Evolutionary conservation across 2,113 vertebrate genomes (phyloP).

Genomic region (Mus musculus): GRCm39 chr1:190311501-190312000

Average conservation of each 20-base stretch:
- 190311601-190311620: neutral
- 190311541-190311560: neutral
- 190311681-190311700: neutral
- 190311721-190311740: neutral
- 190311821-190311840: slow-evolving; percentile 11
- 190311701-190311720: neutral
- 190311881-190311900: neutral
- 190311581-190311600: neutral
- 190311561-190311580: neutral
- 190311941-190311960: neutral
- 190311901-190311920: neutral
- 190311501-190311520: neutral
- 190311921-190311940: slow-evolving; percentile 33
- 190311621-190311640: neutral
- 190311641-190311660: slow-evolving; percentile 42
- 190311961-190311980: neutral
- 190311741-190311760: neutral
- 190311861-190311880: neutral
- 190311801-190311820: neutral
- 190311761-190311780: slow-evolving; percentile 16
- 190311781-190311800: slow-evolving; percentile 14
- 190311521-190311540: neutral
- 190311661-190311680: neutral
- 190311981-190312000: neutral
- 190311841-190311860: neutral